Evolutionary conservation across 2,113 vertebrate species (phyloP), one percentile per base, ranked within the genome.

Genomic region (Coreoperca whiteheadi): DNA sequence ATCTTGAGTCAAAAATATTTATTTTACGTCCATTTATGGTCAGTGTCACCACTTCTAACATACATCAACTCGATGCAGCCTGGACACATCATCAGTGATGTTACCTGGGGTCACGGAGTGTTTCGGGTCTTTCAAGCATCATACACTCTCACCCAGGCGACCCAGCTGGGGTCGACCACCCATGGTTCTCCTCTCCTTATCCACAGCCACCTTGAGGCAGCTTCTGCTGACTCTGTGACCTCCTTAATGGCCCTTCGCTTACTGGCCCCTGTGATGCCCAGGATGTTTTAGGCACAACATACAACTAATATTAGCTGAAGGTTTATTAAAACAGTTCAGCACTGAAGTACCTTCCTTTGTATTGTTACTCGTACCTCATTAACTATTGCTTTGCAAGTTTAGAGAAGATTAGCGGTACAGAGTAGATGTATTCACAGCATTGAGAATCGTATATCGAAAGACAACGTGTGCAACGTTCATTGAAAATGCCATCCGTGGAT

Each of bases 351-450:
- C 70, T 71, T 56, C 11, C 2, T 74, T 28, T 70, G 21, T 46
- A n/a, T 16, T 10, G 34, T 74, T 65, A 59, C 30, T 68, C 39
- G 37, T 8, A 39, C 54, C 23, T 65, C 75, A 78, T 69, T 67
- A 66, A 75, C 51, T 28, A 21, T 6, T 34, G 11, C 73, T 81
- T 34, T 77, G n/a, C 2, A 68, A 11, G 34, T 69, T 50, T 67
- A n/a, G 25, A 39, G 6, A 39, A 12, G 23, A 30, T 57, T 11
- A 54, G 20, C 43, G 46, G 25, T 1, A 6, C 41, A 32, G 6
- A 43, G 20, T 60, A 15, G 63, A 48, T 2, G 1, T 48, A 12
- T 28, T 14, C 25, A 39, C 16, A 61, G n/a, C 34, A 25, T 74
- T 14, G 37, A 39, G 18, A 51, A 4, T 71, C 32, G 0, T 23